Conservation (phyloP, 2,113 vertebrate genomes). For the Dicaeum eximium region DNA sequence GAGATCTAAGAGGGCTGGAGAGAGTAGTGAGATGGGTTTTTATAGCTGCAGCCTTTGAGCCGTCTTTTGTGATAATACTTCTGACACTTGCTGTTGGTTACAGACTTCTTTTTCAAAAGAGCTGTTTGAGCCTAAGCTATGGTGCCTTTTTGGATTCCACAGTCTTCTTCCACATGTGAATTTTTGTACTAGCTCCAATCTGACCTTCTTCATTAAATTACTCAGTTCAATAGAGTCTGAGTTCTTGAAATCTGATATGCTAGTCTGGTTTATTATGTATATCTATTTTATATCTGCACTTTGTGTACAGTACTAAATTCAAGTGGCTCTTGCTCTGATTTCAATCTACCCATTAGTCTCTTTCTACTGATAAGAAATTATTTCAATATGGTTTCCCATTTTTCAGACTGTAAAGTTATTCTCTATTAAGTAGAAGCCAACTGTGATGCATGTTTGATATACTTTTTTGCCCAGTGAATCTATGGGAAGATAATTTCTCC, state of each 20-base stretch:
- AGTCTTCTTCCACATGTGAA: slow-evolving; percentile 18
- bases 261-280: background rate
- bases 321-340: slow-evolving; percentile 27
- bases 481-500: slow-evolving; percentile 32
- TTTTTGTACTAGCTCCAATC: slow-evolving; percentile 34
- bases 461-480: background rate
- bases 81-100: background rate
- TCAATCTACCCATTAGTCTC: background rate
- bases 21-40: background rate
- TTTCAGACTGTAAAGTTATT: background rate
- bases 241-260: slow-evolving; percentile 22
- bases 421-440: background rate
- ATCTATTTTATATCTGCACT: background rate
- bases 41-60: background rate
- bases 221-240: background rate
- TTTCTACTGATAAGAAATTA: slow-evolving; percentile 40
- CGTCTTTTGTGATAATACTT: background rate
- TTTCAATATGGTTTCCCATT: slow-evolving; percentile 11
- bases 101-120: background rate
- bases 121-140: background rate
- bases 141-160: background rate
- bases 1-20: background rate
- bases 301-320: background rate
- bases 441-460: background rate
- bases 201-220: slow-evolving; percentile 13